A percentile compares a stretch with the other conserved stretches of the same genome.
Conservation (phyloP, 1,140 invertebrate species). For the Drosophila ironensis region DNA sequence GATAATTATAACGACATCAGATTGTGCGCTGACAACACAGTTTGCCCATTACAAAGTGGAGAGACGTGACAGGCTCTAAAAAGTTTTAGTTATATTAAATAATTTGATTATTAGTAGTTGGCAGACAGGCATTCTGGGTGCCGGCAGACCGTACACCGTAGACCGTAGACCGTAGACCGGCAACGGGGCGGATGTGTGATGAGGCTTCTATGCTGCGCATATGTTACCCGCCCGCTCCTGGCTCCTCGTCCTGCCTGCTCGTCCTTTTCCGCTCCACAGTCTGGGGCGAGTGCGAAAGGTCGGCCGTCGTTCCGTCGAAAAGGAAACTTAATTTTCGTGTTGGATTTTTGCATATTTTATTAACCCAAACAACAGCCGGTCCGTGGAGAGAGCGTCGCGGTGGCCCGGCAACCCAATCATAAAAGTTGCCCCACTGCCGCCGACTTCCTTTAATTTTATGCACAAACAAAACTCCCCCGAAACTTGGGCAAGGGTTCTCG, state of each 20-base stretch:
- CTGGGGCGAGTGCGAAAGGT: slow-evolving; percentile 29
- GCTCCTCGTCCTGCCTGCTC: not conserved
- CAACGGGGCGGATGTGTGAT: slow-evolving; percentile 53
- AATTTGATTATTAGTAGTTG: slow-evolving; percentile 66
- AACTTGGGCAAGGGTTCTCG: slow-evolving; percentile 36
- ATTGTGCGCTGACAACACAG: slow-evolving; percentile 45
- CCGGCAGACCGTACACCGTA: too few relatives aligned
- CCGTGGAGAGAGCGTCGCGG: slow-evolving; percentile 55
- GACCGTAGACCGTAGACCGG: too few relatives aligned
- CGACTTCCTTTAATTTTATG: slow-evolving; percentile 68
- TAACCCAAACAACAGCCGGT: slow-evolving; percentile 66
- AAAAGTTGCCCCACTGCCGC: slow-evolving; percentile 50
- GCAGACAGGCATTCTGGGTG: slow-evolving; percentile 16
- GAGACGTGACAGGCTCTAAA: slow-evolving; percentile 50
- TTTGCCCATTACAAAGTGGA: slow-evolving; percentile 50
- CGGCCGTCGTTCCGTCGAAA: slow-evolving; percentile 23
- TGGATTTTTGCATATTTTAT: slow-evolving; percentile 76
- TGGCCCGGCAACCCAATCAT: slow-evolving; percentile 62
- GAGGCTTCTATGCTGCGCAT: slow-evolving; percentile 4
- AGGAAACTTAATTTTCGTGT: slow-evolving; percentile 70
- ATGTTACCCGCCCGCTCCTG: slow-evolving; percentile 8
- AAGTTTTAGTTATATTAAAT: slow-evolving; percentile 65
- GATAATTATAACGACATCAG: slow-evolving; percentile 64
- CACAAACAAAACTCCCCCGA: slow-evolving; percentile 64
- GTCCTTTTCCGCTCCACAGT: not conserved